Evolutionary conservation across 2,888 invertebrate species (phyloP), one percentile per base, ranked within the genome.

Genomic region (Lepidochrysops patricia): DNA sequence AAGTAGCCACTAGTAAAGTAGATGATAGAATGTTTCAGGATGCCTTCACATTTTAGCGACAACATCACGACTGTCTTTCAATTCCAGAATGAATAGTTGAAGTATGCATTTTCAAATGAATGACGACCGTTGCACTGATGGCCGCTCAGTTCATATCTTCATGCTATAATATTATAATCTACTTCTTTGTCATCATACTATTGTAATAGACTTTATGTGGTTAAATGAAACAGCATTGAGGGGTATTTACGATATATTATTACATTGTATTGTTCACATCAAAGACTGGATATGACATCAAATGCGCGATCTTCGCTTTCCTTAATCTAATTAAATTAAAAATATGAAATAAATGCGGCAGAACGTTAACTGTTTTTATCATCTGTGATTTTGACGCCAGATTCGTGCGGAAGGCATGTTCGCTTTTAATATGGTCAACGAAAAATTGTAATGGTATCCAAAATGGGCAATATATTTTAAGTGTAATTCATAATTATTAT

Each of bases 201-300:
- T 9, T 29, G 6, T 29, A 1, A 29, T 9, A 29, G 7, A 7
- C 37, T 6, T n/a, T 15, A 19, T 2, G 5, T 52, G 48, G 32
- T 63, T 19, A 43, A 70, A 67, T 68, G 62, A 72, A 69, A 65
- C 67, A 64, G 26, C 13, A 48, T 61, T 64, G 66, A 69, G 77
- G 77, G 71, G 73, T 75, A 74, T 71, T 76, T 73, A 77, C 74
- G 77, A 77, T 82, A 80, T 82, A 81, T 73, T 71, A 72, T 79
- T 81, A 79, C 77, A 79, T 76, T 74, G 68, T 71, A 72, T 75
- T 72, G 75, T 70, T 67, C 70, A 70, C 66, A 73, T 73, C 70
- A 73, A 34, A 58, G 73, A 75, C 68, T 72, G 67, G 82, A 82
- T 81, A 82, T 80, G 80, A 80, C 74, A 75, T 73, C 69, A 69